Evolutionary conservation across 2,888 invertebrate species (phyloP), one percentile per base, ranked within the genome.

Genomic region (Hemistola chrysoprasaria): DNA sequence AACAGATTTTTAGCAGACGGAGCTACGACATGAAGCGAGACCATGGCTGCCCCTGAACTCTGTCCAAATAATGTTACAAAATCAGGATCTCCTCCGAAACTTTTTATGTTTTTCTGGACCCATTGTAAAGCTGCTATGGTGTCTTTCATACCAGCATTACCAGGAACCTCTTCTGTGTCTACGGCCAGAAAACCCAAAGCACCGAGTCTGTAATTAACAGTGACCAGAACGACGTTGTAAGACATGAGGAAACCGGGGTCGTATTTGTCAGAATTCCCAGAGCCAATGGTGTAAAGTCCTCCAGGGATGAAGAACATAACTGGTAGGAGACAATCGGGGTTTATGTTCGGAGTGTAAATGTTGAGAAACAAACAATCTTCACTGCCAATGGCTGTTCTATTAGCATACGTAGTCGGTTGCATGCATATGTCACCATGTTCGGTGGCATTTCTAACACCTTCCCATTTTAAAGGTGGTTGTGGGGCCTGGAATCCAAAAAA

Each of bases 131-230:
- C 69, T 4, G 55, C 54, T 0, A 71, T 63, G 56, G 75, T 75
- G 22, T 77, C 77, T 42, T 91, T 91, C 8, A 91, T 50, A 0
- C 89, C 91, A 43, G 90, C 90, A 62, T 92, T 92, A 1, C 92
- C 92, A 0, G 91, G 91, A 0, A 90, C 90, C 37, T 87, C 89
- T 26, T 61, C 55, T 6, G 90, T 90, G 5, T 67, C 73, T 0
- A 90, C 78, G 8, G 90, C 90, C 1, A 92, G 64, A 51, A 91
- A 92, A 3, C 91, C 91, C 1, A 91, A 53, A 0, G 82, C 77
- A 0, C 86, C 91, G 1, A 79, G 55, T 41, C 91, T 74, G 52
- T 91, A 90, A 55, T 91, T 91, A 0, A 91, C 58, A 0, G 91
- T 91, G 0, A 91, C 91, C 16, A 91, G 53, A 1, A 91, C 71